phyloP scores from a whole-genome alignment of 2,113 vertebrate species.

The Nicator chloris region DNA sequence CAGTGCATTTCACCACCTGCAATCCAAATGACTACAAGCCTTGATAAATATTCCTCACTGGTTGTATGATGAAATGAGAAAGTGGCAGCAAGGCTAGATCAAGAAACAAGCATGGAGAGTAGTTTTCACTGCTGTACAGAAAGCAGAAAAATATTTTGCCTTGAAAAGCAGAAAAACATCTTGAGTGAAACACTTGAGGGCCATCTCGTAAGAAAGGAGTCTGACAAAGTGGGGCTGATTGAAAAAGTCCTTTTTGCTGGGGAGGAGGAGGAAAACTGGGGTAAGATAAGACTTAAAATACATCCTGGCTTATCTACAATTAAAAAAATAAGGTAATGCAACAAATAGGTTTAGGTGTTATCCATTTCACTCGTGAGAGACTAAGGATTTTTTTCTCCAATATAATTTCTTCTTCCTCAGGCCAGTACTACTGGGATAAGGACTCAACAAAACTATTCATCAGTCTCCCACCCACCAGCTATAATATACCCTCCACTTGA shows the following conservation, averaged over 20 bases:
- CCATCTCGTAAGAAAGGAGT: neutral
- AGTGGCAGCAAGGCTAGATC: neutral
- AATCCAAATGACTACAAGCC: neutral
- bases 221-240: neutral
- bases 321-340: neutral
- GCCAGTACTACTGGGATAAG: neutral
- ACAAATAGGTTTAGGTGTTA: neutral
- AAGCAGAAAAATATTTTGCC: neutral
- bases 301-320: neutral
- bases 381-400: neutral
- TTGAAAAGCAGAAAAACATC: neutral
- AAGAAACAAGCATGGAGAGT: neutral
- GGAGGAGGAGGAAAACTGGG: neutral
- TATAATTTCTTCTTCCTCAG: neutral
- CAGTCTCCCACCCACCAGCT: neutral
- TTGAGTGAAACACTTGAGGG: neutral
- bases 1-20: neutral
- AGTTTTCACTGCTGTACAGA: neutral
- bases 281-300: neutral
- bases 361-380: neutral
- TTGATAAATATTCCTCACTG: neutral
- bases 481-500: neutral
- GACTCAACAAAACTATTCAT: neutral
- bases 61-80: neutral
- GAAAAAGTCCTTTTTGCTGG: neutral